These are phyloP conservation scores for Coreoperca whiteheadi DNA, from an alignment of 2,113 vertebrate species.

Conservation along the genomic window DNA sequence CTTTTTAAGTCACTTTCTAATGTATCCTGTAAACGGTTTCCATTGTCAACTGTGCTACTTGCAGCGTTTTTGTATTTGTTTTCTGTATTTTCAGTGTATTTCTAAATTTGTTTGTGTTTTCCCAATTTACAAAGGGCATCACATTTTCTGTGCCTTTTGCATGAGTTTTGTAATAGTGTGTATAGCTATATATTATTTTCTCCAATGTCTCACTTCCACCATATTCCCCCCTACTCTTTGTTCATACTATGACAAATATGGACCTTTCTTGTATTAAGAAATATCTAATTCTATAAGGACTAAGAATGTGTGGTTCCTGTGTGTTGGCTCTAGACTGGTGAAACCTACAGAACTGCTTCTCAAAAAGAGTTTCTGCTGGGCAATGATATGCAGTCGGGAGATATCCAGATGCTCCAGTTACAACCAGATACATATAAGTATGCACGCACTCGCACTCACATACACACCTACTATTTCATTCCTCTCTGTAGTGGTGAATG, in stretches of 20 bases:
- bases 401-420: not conserved
- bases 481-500: constrained; percentile 40
- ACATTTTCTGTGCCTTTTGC: not conserved
- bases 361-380: not conserved
- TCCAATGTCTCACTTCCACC: not conserved
- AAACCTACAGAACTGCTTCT: not conserved
- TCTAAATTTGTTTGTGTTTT: no score
- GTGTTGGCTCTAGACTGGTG: not conserved
- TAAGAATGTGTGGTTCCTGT: not conserved
- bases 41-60: no score
- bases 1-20: no score
- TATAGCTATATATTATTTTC: not conserved
- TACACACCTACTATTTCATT: not conserved
- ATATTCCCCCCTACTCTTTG: not conserved
- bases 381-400: not conserved
- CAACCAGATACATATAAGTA: constrained; percentile 2
- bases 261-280: not conserved
- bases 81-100: no score
- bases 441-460: not conserved
- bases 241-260: not conserved
- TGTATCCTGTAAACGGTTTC: no score
- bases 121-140: not conserved
- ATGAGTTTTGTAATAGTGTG: not conserved
- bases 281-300: not conserved
- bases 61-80: no score